Evolutionary conservation across 1,140 invertebrate genomes (phyloP), one percentile per base, ranked within the genome.

Genomic region (Potamilus streckersoni): DNA sequence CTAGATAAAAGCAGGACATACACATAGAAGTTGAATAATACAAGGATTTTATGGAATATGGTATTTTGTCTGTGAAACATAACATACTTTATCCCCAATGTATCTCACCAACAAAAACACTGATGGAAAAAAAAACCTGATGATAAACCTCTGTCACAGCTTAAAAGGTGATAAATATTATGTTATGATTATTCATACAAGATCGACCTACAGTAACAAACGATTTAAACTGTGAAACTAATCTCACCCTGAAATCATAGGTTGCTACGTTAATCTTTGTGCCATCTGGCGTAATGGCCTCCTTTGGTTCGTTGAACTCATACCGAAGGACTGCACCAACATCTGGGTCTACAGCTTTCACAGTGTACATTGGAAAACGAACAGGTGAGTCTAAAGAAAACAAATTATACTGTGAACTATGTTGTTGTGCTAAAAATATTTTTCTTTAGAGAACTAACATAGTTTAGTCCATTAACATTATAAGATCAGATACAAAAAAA

Each of bases 231-330:
- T 56, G 56, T 31, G 57, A 64, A 38, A 23, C 20, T 49, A 57
- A n/a, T 31, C 58, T 23, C 27, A 77, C 75, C 70, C 59, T 72
- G 49, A 72, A 77, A 61, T 77, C 70, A 73, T 68, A 72, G 14
- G 16, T 58, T 38, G 67, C n/a, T 19, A 38, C 20, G 23, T 67
- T 59, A 15, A 77, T 66, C 12, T n/a, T 13, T 63, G 20, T 69
- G 2, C 75, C 75, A 20, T 77, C 69, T 57, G 68, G 65, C 0
- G 75, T 72, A 23, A 23, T 72, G 1, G 75, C 75, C 56, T 72
- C 64, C 58, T 71, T 77, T 15, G 15, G 8, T 0, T 68, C 75
- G n/a, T 5, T 20, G n/a, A 62, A 77, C 15, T 27, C n/a, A 62
- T 62, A 77, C 13, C 57, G 14, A 5, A 77, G 49, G 17, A 68